These are phyloP conservation scores for Eira barbara DNA, from an alignment of 2,113 vertebrate species.

Conservation along the genomic window DNA sequence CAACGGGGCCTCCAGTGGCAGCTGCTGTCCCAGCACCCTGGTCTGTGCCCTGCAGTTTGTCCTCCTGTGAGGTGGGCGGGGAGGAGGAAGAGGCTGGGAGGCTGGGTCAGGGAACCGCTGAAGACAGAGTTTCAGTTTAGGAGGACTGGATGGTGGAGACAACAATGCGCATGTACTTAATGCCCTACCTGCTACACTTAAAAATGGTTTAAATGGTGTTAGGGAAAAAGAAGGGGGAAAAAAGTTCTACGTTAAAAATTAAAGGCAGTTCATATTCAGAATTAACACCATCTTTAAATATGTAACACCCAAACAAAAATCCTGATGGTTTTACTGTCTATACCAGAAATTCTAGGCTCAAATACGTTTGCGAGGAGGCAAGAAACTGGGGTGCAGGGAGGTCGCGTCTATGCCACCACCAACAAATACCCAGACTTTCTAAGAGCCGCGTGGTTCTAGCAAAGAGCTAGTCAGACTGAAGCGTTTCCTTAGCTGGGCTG, in stretches of 20 bases:
- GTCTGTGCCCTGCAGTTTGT: background rate
- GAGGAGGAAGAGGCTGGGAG: background rate
- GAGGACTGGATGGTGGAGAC: background rate
- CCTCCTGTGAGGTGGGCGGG: background rate
- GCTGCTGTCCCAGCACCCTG: background rate
- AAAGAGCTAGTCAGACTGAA: background rate
- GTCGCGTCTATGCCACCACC: background rate
- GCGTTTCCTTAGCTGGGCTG: background rate
- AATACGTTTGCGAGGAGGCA: background rate
- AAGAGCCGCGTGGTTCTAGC: background rate
- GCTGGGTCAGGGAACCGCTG: background rate
- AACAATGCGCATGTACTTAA: background rate
- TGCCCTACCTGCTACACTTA: background rate
- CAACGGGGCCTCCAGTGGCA: background rate
- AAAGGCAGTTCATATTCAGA: background rate
- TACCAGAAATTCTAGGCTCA: background rate
- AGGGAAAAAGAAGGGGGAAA: background rate
- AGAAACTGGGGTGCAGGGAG: fast-evolving
- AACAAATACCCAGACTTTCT: background rate
- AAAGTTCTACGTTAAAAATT: background rate
- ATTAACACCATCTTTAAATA: background rate
- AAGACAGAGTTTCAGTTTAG: background rate
- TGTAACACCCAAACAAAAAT: background rate
- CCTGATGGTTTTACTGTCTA: background rate
- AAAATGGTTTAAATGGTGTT: background rate